Evolutionary conservation across 2,113 vertebrate species (phyloP), one percentile per base, ranked within the genome.

Genomic region (Uria lomvia): DNA sequence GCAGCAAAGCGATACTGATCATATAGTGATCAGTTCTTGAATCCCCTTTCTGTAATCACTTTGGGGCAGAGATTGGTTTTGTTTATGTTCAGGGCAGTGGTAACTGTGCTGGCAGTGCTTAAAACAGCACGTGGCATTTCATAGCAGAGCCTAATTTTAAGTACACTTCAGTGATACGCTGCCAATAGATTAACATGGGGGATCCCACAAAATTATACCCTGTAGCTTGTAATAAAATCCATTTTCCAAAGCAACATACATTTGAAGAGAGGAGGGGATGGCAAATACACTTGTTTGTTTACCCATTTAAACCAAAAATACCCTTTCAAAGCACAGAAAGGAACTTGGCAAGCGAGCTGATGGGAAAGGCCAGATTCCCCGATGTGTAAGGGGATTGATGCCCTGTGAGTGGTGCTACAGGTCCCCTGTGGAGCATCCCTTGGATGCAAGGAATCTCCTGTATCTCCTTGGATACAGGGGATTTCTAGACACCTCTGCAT

Each of bases 131-230:
- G 23, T 85, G 80, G 32, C 73, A 82, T 78, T 89, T 85, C 53
- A 78, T 17, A 94, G 62, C 47, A 56, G 12, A 87, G 40, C 58
- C 56, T 78, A 85, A 89, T 94, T 95, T 95, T 95, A 91, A 91
- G 73, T 38, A 53, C 36, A 50, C 62, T 91, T 81, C 66, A 85
- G 58, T 62, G 40, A 47, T 72, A 84, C 0, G 4, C 24, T 79
- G 66, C 40, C 86, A 89, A 20, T 50, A 80, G 55, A 87, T 73
- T 94, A 94, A 85, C 77, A 30, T 27, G 38, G 45, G 84, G 47
- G 34, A 86, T 82, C 65, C 70, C 91, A 82, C 30, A 60, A 75
- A 94, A 91, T 92, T 92, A 85, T 52, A 85, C 80, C 62, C 65
- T 53, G 45, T 91, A 81, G 84, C 40, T 81, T 58, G 29, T 43